Conservation (phyloP, 2,888 invertebrate species). For the Sisyra nigra region DNA sequence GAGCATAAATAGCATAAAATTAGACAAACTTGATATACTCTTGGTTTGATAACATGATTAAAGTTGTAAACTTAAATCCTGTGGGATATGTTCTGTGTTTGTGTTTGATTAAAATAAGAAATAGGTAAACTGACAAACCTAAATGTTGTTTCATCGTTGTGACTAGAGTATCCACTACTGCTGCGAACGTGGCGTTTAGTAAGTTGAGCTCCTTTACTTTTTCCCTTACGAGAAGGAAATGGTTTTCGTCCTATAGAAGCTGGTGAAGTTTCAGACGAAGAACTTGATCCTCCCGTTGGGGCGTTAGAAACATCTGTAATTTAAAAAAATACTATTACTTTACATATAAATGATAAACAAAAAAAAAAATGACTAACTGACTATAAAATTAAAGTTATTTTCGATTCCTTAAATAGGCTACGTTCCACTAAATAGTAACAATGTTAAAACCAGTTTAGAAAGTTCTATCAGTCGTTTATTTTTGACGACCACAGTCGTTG, state of each 20-base stretch:
- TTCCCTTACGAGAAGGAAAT: constrained; percentile 49
- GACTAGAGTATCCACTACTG: constrained; percentile 67
- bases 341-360: background rate
- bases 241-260: constrained; percentile 45
- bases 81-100: background rate
- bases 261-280: constrained; percentile 62
- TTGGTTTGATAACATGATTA: background rate
- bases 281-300: constrained; percentile 54
- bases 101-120: background rate
- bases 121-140: constrained; percentile 29
- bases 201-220: constrained; percentile 36
- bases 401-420: no score
- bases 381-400: no score
- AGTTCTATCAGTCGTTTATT: no score
- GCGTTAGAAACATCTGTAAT: constrained; percentile 6
- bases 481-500: no score
- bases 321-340: background rate
- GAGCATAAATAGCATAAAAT: no score
- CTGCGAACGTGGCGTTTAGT: constrained; percentile 60
- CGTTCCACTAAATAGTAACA: no score
- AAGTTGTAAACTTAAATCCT: background rate
- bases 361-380: background rate
- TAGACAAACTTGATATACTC: background rate
- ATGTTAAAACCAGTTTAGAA: no score
- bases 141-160: constrained; percentile 74